These are phyloP conservation scores for Myotis pilosus DNA, from an alignment of 2,797 vertebrate species.

Conservation along the genomic window DNA sequence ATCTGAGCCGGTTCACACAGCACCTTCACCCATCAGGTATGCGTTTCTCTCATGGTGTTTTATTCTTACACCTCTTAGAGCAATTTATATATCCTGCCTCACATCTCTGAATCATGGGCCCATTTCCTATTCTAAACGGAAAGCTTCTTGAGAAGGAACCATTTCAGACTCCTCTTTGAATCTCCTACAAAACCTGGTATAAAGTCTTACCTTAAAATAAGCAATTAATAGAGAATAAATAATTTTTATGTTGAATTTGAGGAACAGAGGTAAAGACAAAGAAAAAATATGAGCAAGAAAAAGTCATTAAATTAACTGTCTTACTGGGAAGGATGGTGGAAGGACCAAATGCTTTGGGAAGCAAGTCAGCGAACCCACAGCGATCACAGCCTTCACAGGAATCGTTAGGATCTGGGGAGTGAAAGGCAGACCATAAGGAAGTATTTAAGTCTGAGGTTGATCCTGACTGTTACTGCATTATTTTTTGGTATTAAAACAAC, in stretches of 20 bases:
- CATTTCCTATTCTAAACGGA: background rate
- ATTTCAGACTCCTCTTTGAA: background rate
- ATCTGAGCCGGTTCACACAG: background rate
- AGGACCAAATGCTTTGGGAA: conserved; percentile 93
- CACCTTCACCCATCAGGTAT: background rate
- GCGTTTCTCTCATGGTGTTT: background rate
- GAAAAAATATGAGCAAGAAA: background rate
- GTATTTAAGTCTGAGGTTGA: background rate
- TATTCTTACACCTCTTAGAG: background rate
- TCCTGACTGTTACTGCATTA: background rate
- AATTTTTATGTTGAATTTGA: background rate
- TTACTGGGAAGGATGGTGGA: conserved; percentile 95
- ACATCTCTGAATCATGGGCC: background rate
- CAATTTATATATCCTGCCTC: background rate
- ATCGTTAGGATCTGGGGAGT: conserved; percentile 93
- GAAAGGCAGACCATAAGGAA: background rate
- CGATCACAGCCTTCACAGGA: conserved; percentile 95
- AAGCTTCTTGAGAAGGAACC: conserved; percentile 2
- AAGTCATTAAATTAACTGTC: conserved; percentile 67
- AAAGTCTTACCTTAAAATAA: background rate
- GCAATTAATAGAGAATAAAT: background rate
- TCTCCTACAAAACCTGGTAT: background rate
- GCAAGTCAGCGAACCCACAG: conserved; percentile 94
- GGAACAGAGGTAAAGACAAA: background rate
- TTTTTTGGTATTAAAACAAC: background rate